Conservation (phyloP, 1,140 invertebrate species). For the Drosophila lacteicornis region DNA sequence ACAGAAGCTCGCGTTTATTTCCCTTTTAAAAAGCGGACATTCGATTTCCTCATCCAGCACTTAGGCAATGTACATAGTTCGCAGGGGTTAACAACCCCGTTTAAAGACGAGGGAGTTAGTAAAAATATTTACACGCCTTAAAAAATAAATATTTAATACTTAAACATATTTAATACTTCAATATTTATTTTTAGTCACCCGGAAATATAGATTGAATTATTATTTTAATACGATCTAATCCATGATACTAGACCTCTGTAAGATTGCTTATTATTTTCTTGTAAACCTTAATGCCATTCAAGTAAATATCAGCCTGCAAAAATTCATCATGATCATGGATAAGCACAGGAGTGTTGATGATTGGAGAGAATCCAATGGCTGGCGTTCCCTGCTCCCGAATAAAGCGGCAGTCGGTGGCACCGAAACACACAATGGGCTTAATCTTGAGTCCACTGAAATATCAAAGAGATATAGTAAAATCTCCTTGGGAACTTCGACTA, state of each 20-base stretch:
- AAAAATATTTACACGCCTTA: neutral
- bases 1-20: slow-evolving; percentile 92
- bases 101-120: neutral
- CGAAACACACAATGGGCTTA: slow-evolving; percentile 90
- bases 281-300: slow-evolving; percentile 91
- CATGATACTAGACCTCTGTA: slow-evolving; percentile 85
- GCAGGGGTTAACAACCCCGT: slow-evolving; percentile 86
- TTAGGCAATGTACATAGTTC: slow-evolving; percentile 91
- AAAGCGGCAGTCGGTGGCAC: slow-evolving; percentile 91
- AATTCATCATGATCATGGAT: slow-evolving; percentile 93
- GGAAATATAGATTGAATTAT: no score
- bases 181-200: no score
- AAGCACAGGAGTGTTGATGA: slow-evolving; percentile 89
- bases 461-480: neutral
- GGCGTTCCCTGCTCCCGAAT: slow-evolving; percentile 90
- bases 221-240: slow-evolving; percentile 84
- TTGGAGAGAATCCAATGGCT: slow-evolving; percentile 91
- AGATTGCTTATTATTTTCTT: slow-evolving; percentile 87
- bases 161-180: no score
- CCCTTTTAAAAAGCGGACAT: slow-evolving; percentile 87
- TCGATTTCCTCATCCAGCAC: slow-evolving; percentile 97
- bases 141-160: neutral
- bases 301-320: slow-evolving; percentile 88
- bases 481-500: slow-evolving; percentile 86
- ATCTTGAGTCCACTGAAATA: slow-evolving; percentile 86